Evolutionary conservation across 2,888 invertebrate species (phyloP), one percentile per base, ranked within the genome.

Genomic region (Oscheius sp.): DNA sequence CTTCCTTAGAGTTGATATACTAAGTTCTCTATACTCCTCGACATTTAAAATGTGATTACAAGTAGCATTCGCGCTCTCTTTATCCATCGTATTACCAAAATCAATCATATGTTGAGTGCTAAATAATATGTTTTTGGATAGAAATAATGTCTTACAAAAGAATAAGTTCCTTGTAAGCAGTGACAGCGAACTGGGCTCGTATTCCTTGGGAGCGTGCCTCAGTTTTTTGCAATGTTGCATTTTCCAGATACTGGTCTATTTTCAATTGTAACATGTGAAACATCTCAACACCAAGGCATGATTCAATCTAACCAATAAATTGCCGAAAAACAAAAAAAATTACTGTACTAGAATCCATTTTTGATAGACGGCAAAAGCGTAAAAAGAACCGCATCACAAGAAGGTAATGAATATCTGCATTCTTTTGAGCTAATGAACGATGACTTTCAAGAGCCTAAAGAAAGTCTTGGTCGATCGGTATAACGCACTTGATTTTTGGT

Each of bases 241-340:
- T 77, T 59, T 82, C 81, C 43, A 82, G 73, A 59, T 78, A 78
- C 52, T 81, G 75, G 41, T 76, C 76, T n/a, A 96, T 92, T 90
- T 95, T 93, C 84, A 94, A 94, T 89, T 97, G 96, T 9, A 96
- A 93, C 90, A 94, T 94, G 90, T 98, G 95, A 90, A 98, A 97
- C 85, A 93, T 93, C 77, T 93, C 93, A 3, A 95, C 92, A 21
- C 95, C 94, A 92, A 97, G 92, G 1, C 97, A 96, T 79, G 52
- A 45, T 5, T 49, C 29, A 9, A 80, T 69, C 76, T 76, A 52
- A 58, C 16, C 25, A 0, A 16, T 35, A 35, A 6, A 6, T 35
- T 35, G 35, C 35, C 9, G 35, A 35, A 6, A 2, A n/a, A 59
- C 25, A 18, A 0, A 59, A 35, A n/a, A 27, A n/a, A 0, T 25